These are phyloP conservation scores for Montipora efflorescens DNA, from an alignment of 64 coral and sea anemone genomes.

Conservation along the genomic window DNA sequence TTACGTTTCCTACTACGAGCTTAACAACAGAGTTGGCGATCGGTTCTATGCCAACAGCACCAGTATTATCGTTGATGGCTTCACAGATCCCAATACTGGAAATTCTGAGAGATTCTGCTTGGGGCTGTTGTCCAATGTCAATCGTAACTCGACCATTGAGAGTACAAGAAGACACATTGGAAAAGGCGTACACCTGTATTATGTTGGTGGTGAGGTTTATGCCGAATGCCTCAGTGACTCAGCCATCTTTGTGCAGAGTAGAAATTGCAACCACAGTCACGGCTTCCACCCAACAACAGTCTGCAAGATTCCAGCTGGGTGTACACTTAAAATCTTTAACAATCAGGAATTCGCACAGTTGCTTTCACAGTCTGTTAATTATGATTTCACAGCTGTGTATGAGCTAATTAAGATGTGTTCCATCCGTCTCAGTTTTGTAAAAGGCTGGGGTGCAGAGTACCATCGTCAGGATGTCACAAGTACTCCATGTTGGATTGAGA, in stretches of 20 bases:
- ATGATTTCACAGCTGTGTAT: slow-evolving; percentile 83
- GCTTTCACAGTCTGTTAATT: slow-evolving; percentile 84
- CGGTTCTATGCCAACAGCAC: slow-evolving; percentile 76
- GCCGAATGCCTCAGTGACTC: slow-evolving; percentile 83
- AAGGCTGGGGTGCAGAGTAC: slow-evolving; percentile 89
- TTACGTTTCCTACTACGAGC: slow-evolving; percentile 76
- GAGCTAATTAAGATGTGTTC: slow-evolving; percentile 87
- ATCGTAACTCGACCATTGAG: slow-evolving; percentile 78
- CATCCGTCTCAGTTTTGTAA: slow-evolving; percentile 80
- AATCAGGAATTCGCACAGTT: slow-evolving; percentile 83
- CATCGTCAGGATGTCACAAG: slow-evolving; percentile 86
- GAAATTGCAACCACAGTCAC: slow-evolving; percentile 84
- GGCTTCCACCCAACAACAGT: slow-evolving; percentile 85
- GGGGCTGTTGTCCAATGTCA: slow-evolving; percentile 69
- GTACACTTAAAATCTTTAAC: slow-evolving; percentile 80
- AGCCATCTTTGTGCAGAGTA: slow-evolving; percentile 85
- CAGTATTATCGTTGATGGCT: slow-evolving; percentile 82
- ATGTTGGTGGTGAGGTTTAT: slow-evolving; percentile 80
- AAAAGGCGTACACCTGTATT: slow-evolving; percentile 85
- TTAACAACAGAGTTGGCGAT: slow-evolving; percentile 81
- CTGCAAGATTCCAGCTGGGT: slow-evolving; percentile 79
- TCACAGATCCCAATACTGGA: slow-evolving; percentile 75
- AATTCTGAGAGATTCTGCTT: slow-evolving; percentile 87
- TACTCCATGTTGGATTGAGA: slow-evolving; percentile 83
- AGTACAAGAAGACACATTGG: slow-evolving; percentile 77